These are phyloP conservation scores for Trematomus bernacchii DNA, from an alignment of 2,797 vertebrate species.

Conservation along the genomic window DNA sequence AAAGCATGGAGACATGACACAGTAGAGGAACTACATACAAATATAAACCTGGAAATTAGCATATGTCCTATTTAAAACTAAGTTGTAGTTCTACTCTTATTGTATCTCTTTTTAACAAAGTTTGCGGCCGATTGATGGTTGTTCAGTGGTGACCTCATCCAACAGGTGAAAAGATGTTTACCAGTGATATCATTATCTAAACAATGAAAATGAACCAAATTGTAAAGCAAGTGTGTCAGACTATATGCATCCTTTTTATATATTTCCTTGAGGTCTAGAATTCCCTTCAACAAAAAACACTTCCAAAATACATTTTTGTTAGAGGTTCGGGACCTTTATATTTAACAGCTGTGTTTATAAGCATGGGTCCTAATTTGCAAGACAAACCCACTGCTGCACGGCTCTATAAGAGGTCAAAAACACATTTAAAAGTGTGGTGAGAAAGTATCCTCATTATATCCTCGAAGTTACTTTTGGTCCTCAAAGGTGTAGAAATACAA, in stretches of 20 bases:
- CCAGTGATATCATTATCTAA: neutral
- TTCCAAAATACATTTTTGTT: no score
- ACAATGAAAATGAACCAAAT: neutral
- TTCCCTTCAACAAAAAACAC: no score
- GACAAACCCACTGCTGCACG: no score
- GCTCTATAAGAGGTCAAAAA: no score
- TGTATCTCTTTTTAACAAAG: neutral
- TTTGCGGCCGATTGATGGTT: neutral
- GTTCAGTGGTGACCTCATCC: neutral
- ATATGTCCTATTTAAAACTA: no score
- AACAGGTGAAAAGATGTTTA: neutral
- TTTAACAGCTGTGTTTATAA: neutral
- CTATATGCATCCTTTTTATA: neutral
- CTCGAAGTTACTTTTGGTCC: constrained; percentile 27
- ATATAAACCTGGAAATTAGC: no score
- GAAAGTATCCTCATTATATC: neutral
- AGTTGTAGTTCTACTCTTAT: neutral
- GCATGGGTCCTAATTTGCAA: neutral
- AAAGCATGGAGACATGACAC: no score
- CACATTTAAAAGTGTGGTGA: neutral
- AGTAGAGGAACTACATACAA: no score
- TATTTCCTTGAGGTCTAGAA: no score
- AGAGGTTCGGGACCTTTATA: no score
- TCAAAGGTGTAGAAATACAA: constrained; percentile 16
- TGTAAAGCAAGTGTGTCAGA: no score